Evolutionary conservation across 2,113 vertebrate species (phyloP).

Genomic region (Australoheros scitulus): DNA sequence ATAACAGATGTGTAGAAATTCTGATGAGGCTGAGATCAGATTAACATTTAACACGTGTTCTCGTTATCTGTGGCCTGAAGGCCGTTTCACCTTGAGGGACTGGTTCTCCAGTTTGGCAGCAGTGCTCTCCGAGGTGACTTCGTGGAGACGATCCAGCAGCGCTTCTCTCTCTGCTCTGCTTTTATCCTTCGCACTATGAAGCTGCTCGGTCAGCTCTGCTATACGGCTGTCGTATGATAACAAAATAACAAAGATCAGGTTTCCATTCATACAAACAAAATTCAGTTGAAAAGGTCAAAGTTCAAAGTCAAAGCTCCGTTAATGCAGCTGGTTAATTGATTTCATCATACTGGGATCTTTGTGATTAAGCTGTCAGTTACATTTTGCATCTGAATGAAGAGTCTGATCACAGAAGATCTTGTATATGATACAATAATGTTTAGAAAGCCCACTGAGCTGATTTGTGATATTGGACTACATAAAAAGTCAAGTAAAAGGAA

Average conservation of each 20-base stretch:
- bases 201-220: conserved; percentile 83
- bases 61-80: neutral
- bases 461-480: neutral
- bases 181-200: conserved; percentile 81
- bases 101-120: conserved; percentile 86
- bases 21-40: neutral
- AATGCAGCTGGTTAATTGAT: neutral
- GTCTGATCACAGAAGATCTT: neutral
- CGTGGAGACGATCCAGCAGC: conserved; percentile 82
- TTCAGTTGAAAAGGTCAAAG: neutral
- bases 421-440: neutral
- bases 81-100: conserved; percentile 83
- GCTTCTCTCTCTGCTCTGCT: conserved; percentile 78
- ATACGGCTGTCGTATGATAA: conserved; percentile 78
- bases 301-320: neutral
- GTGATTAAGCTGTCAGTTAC: neutral
- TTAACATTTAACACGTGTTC: neutral
- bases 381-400: neutral
- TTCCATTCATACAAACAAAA: neutral
- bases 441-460: neutral
- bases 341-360: neutral
- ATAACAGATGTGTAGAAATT: neutral
- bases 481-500: neutral
- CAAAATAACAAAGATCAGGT: neutral
- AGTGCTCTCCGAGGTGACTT: conserved; percentile 78